Conservation (phyloP, 2,888 invertebrate species). For the Mesodorylaimus sp. region DNA sequence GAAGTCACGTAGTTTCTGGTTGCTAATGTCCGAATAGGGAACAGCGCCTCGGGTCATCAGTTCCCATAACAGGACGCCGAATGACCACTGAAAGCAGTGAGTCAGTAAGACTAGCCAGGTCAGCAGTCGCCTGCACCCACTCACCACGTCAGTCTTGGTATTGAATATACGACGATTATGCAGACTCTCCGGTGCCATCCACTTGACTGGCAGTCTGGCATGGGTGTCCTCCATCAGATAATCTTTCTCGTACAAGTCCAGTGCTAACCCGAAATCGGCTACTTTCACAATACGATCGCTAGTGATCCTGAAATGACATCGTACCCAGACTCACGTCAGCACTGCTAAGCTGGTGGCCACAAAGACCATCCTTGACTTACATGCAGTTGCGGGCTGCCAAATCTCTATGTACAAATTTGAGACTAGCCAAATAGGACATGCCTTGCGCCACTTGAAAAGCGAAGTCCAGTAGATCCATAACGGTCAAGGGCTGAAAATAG, state of each 20-base stretch:
- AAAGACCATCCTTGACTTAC: conserved; percentile 24
- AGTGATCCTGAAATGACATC: conserved; percentile 32
- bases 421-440: conserved; percentile 38
- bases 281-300: conserved; percentile 37
- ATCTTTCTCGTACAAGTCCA: conserved; percentile 40
- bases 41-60: conserved; percentile 36
- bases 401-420: conserved; percentile 40
- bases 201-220: conserved; percentile 35
- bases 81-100: conserved; percentile 34
- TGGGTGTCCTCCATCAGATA: conserved; percentile 35
- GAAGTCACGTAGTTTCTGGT: conserved; percentile 35
- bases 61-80: conserved; percentile 37
- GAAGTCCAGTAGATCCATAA: conserved; percentile 37
- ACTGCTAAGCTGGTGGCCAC: neutral
- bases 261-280: conserved; percentile 43
- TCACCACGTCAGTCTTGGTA: conserved; percentile 36
- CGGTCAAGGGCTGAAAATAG: conserved; percentile 33
- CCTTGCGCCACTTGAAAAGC: conserved; percentile 38
- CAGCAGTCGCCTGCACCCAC: too few species aligned
- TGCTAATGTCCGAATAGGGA: conserved; percentile 37
- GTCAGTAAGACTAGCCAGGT: conserved; percentile 1
- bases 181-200: conserved; percentile 37
- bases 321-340: neutral
- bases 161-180: conserved; percentile 33
- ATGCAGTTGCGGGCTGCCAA: conserved; percentile 41